These are phyloP conservation scores for Crocallis elinguaria DNA, from an alignment of 2,888 invertebrate genomes.

Conservation along the genomic window DNA sequence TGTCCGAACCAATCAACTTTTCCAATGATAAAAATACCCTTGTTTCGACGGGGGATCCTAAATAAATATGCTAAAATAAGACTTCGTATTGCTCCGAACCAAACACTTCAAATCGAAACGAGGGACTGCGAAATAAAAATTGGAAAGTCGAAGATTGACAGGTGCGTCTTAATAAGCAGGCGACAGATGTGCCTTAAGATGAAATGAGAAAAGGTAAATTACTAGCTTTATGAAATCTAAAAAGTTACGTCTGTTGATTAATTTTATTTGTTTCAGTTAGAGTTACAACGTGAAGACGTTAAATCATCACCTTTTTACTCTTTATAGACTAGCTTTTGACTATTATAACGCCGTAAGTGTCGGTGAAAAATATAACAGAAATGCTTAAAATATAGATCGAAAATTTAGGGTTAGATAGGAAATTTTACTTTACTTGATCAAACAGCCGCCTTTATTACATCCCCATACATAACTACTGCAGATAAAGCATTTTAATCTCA, in stretches of 20 bases:
- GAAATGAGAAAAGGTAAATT: constrained; percentile 82
- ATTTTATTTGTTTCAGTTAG: constrained; percentile 20
- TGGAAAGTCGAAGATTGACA: constrained; percentile 76
- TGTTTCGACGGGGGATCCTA: constrained; percentile 49
- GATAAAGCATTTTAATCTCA: constrained; percentile 49
- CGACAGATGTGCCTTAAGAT: constrained; percentile 68
- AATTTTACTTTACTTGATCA: neutral
- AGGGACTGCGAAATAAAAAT: constrained; percentile 76
- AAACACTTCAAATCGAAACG: constrained; percentile 66
- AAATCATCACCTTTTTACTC: neutral
- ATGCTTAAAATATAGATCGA: neutral
- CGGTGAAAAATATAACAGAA: too few species aligned
- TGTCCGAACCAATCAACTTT: constrained; percentile 65
- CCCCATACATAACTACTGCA: constrained; percentile 22
- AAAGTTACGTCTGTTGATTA: constrained; percentile 37
- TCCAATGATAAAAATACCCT: constrained; percentile 61
- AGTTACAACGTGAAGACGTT: neutral
- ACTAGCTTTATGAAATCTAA: constrained; percentile 62
- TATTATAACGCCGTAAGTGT: too few species aligned
- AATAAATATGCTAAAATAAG: constrained; percentile 77
- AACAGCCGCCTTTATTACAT: neutral
- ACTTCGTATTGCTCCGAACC: constrained; percentile 45
- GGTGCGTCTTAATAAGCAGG: constrained; percentile 83
- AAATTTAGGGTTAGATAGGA: neutral
- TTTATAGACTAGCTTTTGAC: too few species aligned